A percentile compares a stretch with the other conserved stretches of the same genome.
Conservation (phyloP, 2,113 vertebrate genomes). For the Alaudala cheleensis region DNA sequence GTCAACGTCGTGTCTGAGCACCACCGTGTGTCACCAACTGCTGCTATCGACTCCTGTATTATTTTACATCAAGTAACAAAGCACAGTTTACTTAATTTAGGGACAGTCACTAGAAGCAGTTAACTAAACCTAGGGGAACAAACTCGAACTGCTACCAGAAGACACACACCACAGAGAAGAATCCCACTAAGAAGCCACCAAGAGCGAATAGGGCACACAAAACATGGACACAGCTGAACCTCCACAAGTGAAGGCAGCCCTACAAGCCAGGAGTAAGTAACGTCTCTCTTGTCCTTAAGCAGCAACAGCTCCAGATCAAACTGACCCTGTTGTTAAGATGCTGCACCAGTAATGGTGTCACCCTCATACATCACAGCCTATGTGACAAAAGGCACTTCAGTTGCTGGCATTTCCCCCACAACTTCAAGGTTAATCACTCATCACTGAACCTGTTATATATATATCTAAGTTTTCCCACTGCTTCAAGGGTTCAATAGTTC, state of each 20-base stretch:
- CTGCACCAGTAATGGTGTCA: rapidly evolving
- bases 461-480: constrained; percentile 52
- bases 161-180: constrained; percentile 41
- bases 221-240: neutral
- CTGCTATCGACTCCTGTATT: constrained; percentile 78
- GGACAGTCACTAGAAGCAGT: constrained; percentile 69
- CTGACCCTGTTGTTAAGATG: neutral
- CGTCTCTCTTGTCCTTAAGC: neutral
- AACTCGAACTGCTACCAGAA: constrained; percentile 59
- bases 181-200: constrained; percentile 58
- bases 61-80: constrained; percentile 80
- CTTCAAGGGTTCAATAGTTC: neutral
- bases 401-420: neutral
- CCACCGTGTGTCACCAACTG: constrained; percentile 76
- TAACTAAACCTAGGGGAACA: constrained; percentile 67
- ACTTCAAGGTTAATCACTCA: neutral
- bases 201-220: constrained; percentile 6
- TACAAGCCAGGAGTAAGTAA: neutral
- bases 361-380: rapidly evolving
- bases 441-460: neutral
- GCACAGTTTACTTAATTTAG: constrained; percentile 74
- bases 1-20: constrained; percentile 73
- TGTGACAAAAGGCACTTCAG: neutral
- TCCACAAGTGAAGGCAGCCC: neutral
- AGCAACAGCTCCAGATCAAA: neutral